Evolutionary conservation across 2,888 invertebrate species (phyloP), one percentile per base, ranked within the genome.

Genomic region (Ichneumon xanthorius): DNA sequence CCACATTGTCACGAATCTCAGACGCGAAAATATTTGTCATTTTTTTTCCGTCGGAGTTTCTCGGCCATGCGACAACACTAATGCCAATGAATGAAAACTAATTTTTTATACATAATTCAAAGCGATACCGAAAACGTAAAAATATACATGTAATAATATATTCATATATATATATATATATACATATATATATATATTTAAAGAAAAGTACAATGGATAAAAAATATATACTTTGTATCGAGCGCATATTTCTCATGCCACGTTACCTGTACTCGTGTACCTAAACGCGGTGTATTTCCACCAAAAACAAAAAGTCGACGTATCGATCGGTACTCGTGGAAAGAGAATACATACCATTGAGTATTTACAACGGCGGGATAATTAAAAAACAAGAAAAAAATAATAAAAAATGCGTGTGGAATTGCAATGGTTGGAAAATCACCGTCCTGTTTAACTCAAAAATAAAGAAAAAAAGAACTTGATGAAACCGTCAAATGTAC

Each of bases 241-340:
- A 84, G 58, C 55, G 65, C 68, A 78, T 72, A 50, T 85, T 73
- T 85, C 82, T 82, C 80, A 84, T 82, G 76, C 55, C 80, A 82
- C 84, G 80, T 88, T 86, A 88, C 87, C 87, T 88, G 81, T 86
- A 85, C 81, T 89, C 88, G 79, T 82, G 89, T 89, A 86, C 88
- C 86, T 83, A 85, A 82, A 48, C 84, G 50, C 61, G 80, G 82
- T 84, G 85, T 84, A 72, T 81, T 72, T 72, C 72, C 68, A 78
- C 48, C 50, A 83, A 37, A 79, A 26, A 40, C 19, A 48, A 63
- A 48, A 70, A 30, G 40, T 75, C 75, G 68, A 40, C 19, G 37
- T 71, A 65, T 33, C 45, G 63, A 50, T 14, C 5, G 53, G 19
- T 30, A 53, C 40, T 71, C 33, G 45, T 40, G 19, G 45, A 37